Evolutionary conservation across 2,797 vertebrate species (phyloP).

Genomic region (Sebastes minor): DNA sequence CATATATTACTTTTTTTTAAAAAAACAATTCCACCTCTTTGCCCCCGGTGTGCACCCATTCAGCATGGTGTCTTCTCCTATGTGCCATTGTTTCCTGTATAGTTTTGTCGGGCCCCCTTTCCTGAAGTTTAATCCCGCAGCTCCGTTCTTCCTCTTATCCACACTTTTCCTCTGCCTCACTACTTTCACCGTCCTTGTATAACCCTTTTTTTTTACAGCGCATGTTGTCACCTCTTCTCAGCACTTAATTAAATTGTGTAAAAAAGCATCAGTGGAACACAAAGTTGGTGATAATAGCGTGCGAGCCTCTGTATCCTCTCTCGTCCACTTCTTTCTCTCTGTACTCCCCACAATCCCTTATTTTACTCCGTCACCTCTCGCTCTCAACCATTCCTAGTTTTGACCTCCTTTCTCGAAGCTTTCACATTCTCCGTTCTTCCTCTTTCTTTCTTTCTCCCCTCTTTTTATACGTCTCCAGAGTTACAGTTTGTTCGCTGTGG

Average conservation of each 20-base stretch:
- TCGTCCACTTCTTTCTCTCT: constrained; percentile 6
- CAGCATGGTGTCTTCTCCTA: background rate
- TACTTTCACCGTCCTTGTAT: background rate
- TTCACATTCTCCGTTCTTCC: constrained; percentile 8
- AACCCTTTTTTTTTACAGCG: background rate
- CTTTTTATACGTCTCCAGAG: constrained; percentile 41
- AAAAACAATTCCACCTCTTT: constrained; percentile 33
- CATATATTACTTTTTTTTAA: constrained; percentile 5
- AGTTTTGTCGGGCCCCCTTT: constrained; percentile 14
- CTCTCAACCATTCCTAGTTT: background rate
- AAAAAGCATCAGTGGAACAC: background rate
- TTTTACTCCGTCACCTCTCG: constrained; percentile 17
- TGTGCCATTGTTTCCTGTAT: constrained; percentile 3
- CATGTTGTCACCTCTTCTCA: background rate
- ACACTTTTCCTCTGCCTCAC: constrained; percentile 1
- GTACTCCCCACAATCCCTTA: background rate
- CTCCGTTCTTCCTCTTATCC: constrained; percentile 21
- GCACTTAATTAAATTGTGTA: background rate
- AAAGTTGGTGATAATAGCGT: background rate
- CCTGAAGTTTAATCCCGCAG: constrained; percentile 34
- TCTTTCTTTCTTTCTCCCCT: background rate
- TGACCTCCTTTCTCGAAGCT: constrained; percentile 39
- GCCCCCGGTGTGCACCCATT: background rate
- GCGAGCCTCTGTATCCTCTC: background rate
- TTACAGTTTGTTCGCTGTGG: constrained; percentile 53